Base-by-base conservation (phyloP, 2,888 invertebrate species). In the Macropis europaea region DNA sequence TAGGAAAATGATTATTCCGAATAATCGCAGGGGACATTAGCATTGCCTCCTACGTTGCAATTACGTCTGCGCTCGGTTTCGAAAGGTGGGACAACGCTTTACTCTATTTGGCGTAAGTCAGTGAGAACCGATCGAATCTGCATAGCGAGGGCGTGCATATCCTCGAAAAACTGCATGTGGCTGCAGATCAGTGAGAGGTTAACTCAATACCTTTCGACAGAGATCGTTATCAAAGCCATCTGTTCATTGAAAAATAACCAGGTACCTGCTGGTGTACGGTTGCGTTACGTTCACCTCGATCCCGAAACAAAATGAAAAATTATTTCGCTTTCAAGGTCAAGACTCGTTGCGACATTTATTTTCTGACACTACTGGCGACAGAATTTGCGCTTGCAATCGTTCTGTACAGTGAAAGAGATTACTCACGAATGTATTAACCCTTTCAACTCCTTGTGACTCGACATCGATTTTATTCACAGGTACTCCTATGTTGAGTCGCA, bases 141-240 rank as follows among this genome's bases (percentile, higher is more conserved):
- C 53, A 48, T 54, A 48, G 19, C 26, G 36, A 5, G n/a, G 13
- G 26, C 11, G 15, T 2, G 26, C 19, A 32, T n/a, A 11, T 17
- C 34, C 28, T 28, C 17, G 13, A 26, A 42, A 56, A 52, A 61
- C 7, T 56, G 11, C 13, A 57, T 52, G 38, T 34, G 26, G 15
- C 11, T 48, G 43, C n/a, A 24, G 43, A n/a, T n/a, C 32, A 17
- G 34, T 34, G 52, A 60, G 38, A 52, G 45, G 56, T 57, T 45
- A 45, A 38, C 19, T 30, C 56, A 13, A 50, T 43, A 50, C 48
- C 42, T 36, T 50, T 24, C 53, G 28, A 28, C 43, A 13, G 32
- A 30, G 42, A 62, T 43, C 17, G 34, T 56, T 68, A 56, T 62
- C 53, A 7, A n/a, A 34, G 50, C 67, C 62, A 62, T 48, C 34